Percentiles rank a stretch among this genome's conserved stretches.
Conservation (phyloP, 2,888 invertebrate genomes). For the Gryllus longicercus region DNA sequence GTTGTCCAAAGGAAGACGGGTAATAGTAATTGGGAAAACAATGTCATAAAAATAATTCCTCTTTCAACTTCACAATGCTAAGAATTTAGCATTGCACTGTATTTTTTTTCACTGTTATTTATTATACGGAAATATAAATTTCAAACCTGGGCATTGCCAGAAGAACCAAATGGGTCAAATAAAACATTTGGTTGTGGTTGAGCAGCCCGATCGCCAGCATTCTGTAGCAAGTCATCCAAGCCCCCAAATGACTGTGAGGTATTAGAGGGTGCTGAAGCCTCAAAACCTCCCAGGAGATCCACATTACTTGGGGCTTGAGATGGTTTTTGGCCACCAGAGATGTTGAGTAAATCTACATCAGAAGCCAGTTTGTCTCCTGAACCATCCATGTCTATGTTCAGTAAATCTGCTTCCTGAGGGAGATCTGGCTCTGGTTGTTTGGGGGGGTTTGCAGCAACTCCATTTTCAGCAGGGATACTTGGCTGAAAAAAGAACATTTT, state of each 20-base stretch:
- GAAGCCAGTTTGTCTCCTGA: slow-evolving; percentile 9
- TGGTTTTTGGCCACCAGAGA: slow-evolving; percentile 41
- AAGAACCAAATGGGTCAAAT: slow-evolving; percentile 40
- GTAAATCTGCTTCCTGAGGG: slow-evolving; percentile 45
- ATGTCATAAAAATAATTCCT: too few species aligned
- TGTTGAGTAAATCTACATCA: slow-evolving; percentile 57
- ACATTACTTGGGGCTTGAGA: slow-evolving; percentile 51
- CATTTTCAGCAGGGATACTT: not conserved
- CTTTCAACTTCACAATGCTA: too few species aligned
- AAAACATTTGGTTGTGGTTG: slow-evolving; percentile 29
- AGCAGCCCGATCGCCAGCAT: not conserved
- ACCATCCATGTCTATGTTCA: slow-evolving; percentile 46
- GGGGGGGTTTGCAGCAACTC: slow-evolving; percentile 27
- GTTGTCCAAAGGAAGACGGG: too few species aligned
- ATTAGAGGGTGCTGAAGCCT: slow-evolving; percentile 2
- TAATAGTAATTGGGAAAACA: too few species aligned
- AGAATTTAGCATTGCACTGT: too few species aligned
- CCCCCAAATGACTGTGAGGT: slow-evolving; percentile 18
- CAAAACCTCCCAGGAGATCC: slow-evolving; percentile 58
- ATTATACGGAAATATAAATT: not conserved
- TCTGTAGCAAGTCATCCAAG: slow-evolving; percentile 27
- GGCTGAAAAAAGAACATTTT: not conserved
- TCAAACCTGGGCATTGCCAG: slow-evolving; percentile 24
- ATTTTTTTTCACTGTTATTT: too few species aligned
- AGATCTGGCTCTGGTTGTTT: slow-evolving; percentile 47